These are phyloP conservation scores for Brachyhypopomus occidentalis DNA, from an alignment of 2,113 vertebrate genomes.

Conservation along the genomic window DNA sequence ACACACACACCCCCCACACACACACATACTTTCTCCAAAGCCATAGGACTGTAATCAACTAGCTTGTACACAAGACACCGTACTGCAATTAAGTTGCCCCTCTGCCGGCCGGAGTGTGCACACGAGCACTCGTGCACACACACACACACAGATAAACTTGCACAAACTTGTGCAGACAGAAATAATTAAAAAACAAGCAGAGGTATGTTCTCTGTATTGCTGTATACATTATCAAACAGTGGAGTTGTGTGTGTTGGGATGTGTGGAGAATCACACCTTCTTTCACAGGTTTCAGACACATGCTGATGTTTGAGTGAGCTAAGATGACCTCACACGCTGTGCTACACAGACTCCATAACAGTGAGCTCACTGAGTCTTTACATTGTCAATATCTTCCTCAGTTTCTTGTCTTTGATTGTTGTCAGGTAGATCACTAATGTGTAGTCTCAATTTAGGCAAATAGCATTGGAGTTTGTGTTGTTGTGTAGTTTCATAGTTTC, in stretches of 20 bases:
- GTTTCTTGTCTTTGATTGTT: no score
- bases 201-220: no score
- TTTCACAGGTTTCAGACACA: neutral
- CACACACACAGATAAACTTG: slow-evolving; percentile 16
- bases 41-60: slow-evolving; percentile 54
- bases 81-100: slow-evolving; percentile 54
- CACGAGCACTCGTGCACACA: neutral
- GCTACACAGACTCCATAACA: no score
- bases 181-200: no score
- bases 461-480: no score
- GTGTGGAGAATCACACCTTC: neutral
- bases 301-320: neutral
- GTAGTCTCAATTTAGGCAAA: no score
- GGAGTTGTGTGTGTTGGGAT: slow-evolving; percentile 7
- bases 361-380: no score
- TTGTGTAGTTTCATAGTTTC: no score
- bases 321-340: neutral
- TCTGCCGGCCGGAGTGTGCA: slow-evolving; percentile 25
- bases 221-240: no score
- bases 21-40: slow-evolving; percentile 44
- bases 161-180: slow-evolving; percentile 25
- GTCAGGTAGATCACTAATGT: no score
- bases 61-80: slow-evolving; percentile 47
- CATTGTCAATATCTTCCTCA: no score
- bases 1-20: slow-evolving; percentile 28